A percentile compares a stretch with the other conserved stretches of the same genome.
Evolutionary conservation across 1,140 invertebrate genomes (phyloP).

Genomic region (Drosophila hydei): DNA sequence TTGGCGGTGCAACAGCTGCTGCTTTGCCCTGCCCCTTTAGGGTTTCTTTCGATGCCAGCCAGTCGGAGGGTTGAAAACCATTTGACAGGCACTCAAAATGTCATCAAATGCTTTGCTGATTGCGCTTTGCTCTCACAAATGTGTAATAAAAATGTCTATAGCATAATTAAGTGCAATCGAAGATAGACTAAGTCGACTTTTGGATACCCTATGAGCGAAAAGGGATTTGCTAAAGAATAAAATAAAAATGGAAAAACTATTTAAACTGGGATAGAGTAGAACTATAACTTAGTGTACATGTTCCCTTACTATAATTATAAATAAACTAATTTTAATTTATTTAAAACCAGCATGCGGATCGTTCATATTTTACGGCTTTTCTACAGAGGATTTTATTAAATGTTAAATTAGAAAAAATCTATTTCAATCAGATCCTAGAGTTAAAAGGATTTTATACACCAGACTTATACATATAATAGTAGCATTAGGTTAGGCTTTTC

Average conservation of each 20-base stretch:
- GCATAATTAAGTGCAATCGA: constrained; percentile 48
- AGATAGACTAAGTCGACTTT: constrained; percentile 4
- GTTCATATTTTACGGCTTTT: too few relatives aligned
- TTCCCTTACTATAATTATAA: too few relatives aligned
- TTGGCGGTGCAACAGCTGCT: constrained; percentile 67
- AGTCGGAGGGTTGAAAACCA: constrained; percentile 39
- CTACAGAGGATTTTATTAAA: too few relatives aligned
- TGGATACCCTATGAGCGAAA: constrained; percentile 12
- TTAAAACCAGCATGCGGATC: too few relatives aligned
- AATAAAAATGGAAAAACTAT: too few relatives aligned
- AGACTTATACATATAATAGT: neutral
- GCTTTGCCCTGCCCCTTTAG: constrained; percentile 21
- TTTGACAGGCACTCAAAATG: constrained; percentile 63
- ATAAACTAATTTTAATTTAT: too few relatives aligned
- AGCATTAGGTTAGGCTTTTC: neutral
- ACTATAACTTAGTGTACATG: too few relatives aligned
- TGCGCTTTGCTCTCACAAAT: constrained; percentile 32
- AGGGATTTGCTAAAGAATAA: neutral
- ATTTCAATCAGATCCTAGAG: too few relatives aligned
- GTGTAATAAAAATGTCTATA: constrained; percentile 22
- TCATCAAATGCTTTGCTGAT: constrained; percentile 68
- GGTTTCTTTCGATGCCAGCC: neutral
- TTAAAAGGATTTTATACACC: too few relatives aligned
- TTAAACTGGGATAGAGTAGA: too few relatives aligned
- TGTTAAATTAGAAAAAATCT: too few relatives aligned